Evolutionary conservation across 2,888 invertebrate species (phyloP).

Genomic region (Strigamia crassipes): DNA sequence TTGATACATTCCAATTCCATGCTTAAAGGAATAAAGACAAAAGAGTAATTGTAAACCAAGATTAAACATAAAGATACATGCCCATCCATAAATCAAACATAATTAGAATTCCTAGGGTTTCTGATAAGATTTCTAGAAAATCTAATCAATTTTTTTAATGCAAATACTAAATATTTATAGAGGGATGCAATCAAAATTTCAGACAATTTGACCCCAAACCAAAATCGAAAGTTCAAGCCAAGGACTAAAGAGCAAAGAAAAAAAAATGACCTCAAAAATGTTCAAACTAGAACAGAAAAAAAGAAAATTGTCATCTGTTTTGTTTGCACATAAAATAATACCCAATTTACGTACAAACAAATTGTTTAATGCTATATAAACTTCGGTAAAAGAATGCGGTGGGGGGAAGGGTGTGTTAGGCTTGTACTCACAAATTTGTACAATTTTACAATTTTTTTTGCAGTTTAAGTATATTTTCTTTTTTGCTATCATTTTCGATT

Average conservation of each 20-base stretch:
- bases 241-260: not conserved
- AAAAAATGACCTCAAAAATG: conserved; percentile 21
- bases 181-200: not conserved
- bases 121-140: not conserved
- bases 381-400: not conserved
- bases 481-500: not conserved
- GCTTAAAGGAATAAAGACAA: not conserved
- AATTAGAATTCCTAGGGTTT: not conserved
- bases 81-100: not conserved
- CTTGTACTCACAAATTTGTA: not conserved
- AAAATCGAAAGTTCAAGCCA: not conserved
- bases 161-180: too few relatives aligned
- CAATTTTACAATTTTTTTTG: conserved; percentile 13
- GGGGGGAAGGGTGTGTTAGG: not conserved
- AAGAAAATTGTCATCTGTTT: not conserved
- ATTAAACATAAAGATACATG: not conserved
- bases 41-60: not conserved
- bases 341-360: not conserved
- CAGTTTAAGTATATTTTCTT: not conserved
- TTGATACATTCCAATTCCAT: not conserved
- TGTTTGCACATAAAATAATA: not conserved
- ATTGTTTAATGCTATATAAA: not conserved
- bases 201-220: not conserved
- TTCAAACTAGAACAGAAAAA: not conserved
- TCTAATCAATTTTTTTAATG: too few relatives aligned